phyloP scores from a whole-genome alignment of 2,888 invertebrate species.

The Idaea aversata region DNA sequence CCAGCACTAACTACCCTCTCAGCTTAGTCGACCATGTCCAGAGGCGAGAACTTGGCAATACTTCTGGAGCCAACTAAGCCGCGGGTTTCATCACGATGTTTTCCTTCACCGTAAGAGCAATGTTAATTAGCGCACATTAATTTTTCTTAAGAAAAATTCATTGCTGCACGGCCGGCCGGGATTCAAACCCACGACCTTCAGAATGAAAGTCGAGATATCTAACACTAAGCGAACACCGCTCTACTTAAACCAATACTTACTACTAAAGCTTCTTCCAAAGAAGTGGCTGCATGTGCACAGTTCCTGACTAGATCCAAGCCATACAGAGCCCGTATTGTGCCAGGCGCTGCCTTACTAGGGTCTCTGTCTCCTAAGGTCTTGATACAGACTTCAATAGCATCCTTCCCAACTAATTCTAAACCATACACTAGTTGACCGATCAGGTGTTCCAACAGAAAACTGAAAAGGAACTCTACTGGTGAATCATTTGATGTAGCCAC shows the following conservation, averaged over 20 bases:
- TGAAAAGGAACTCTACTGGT: constrained; percentile 33
- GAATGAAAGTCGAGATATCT: no score
- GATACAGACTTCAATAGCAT: constrained; percentile 81
- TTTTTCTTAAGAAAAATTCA: no score
- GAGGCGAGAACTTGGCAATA: no score
- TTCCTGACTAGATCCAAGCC: constrained; percentile 84
- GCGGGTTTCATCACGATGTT: no score
- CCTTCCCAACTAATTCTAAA: constrained; percentile 86
- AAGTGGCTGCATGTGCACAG: constrained; percentile 84
- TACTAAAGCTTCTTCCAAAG: constrained; percentile 73
- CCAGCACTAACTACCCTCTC: no score
- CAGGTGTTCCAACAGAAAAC: constrained; percentile 82
- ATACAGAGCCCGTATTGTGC: constrained; percentile 83
- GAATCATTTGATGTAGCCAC: not conserved
- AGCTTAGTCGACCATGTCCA: no score
- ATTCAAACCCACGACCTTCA: no score
- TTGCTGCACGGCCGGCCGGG: no score
- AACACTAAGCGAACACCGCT: no score
- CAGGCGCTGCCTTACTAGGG: constrained; percentile 81
- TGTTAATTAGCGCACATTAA: no score
- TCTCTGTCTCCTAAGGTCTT: constrained; percentile 83
- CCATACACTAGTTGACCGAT: constrained; percentile 85
- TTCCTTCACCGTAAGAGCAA: no score
- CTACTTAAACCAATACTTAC: constrained; percentile 39
- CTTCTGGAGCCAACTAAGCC: no score